A percentile compares a stretch with the other conserved stretches of the same genome.
Conservation (phyloP, 1,140 invertebrate species). For the Saxidomus purpurata region DNA sequence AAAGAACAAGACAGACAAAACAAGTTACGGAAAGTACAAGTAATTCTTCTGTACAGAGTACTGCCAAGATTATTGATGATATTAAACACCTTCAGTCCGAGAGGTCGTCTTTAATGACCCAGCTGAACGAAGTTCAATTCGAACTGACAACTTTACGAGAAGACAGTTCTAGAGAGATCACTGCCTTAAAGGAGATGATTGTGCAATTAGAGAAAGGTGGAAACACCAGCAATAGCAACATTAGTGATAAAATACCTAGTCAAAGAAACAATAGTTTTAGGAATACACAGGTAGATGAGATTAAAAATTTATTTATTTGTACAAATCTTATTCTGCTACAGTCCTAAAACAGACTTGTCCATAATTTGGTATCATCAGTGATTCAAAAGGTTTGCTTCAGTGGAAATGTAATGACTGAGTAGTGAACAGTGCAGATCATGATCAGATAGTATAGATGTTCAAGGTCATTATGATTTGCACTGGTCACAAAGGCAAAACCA, state of each 20-base stretch:
- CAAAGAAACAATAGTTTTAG: slow-evolving; percentile 37
- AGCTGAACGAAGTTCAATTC: slow-evolving; percentile 64
- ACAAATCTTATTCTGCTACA: too few relatives aligned
- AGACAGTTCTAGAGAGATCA: slow-evolving; percentile 36
- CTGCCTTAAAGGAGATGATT: slow-evolving; percentile 27
- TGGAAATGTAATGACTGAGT: too few relatives aligned
- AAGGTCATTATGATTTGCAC: too few relatives aligned
- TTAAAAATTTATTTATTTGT: too few relatives aligned
- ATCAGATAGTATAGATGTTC: too few relatives aligned
- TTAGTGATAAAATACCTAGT: background rate
- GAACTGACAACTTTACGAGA: slow-evolving; percentile 48
- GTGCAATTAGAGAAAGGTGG: slow-evolving; percentile 49
- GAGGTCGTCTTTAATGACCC: slow-evolving; percentile 72
- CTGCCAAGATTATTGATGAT: slow-evolving; percentile 66
- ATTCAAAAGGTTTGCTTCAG: too few relatives aligned
- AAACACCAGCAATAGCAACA: background rate
- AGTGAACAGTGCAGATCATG: too few relatives aligned
- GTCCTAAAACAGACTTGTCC: too few relatives aligned
- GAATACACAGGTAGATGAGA: slow-evolving; percentile 20
- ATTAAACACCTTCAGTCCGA: slow-evolving; percentile 76
- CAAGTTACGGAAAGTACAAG: background rate
- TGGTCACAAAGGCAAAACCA: too few relatives aligned
- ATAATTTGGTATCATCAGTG: too few relatives aligned
- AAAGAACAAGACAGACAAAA: slow-evolving; percentile 22
- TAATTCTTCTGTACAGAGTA: background rate